Percentiles rank a stretch among this genome's conserved stretches.
phyloP scores from a whole-genome alignment of 1,140 invertebrate species.

The Bombus affinis region DNA sequence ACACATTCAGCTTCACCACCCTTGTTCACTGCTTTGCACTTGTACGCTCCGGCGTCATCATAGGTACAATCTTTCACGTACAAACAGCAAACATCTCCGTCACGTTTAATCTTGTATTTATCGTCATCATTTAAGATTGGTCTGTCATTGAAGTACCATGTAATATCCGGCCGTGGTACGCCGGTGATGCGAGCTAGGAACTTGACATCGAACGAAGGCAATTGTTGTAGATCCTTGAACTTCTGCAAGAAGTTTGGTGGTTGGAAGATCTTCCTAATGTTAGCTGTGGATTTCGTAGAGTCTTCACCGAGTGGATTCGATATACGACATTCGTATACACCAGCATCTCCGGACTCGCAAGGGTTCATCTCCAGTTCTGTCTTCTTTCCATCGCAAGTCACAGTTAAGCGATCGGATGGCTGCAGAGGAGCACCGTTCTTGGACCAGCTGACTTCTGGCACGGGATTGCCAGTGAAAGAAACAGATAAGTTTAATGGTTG shows the following conservation, averaged over 20 bases:
- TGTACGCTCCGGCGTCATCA: slow-evolving; percentile 89
- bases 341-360: slow-evolving; percentile 88
- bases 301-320: slow-evolving; percentile 90
- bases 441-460: slow-evolving; percentile 92
- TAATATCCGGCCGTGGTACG: slow-evolving; percentile 92
- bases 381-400: slow-evolving; percentile 92
- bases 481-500: slow-evolving; percentile 86
- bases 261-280: slow-evolving; percentile 91
- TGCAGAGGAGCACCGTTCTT: slow-evolving; percentile 88
- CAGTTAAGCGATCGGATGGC: slow-evolving; percentile 86
- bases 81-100: slow-evolving; percentile 90
- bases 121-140: slow-evolving; percentile 85
- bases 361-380: slow-evolving; percentile 90
- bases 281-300: slow-evolving; percentile 86
- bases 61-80: slow-evolving; percentile 87
- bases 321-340: slow-evolving; percentile 89
- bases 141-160: slow-evolving; percentile 92
- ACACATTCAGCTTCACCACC: slow-evolving; percentile 91
- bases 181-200: slow-evolving; percentile 92
- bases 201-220: slow-evolving; percentile 90
- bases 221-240: slow-evolving; percentile 92
- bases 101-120: slow-evolving; percentile 90
- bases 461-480: slow-evolving; percentile 92
- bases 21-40: slow-evolving; percentile 90
- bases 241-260: slow-evolving; percentile 91